Evolutionary conservation across 1,140 invertebrate species (phyloP).

Genomic region (Parasteatoda tepidariorum): DNA sequence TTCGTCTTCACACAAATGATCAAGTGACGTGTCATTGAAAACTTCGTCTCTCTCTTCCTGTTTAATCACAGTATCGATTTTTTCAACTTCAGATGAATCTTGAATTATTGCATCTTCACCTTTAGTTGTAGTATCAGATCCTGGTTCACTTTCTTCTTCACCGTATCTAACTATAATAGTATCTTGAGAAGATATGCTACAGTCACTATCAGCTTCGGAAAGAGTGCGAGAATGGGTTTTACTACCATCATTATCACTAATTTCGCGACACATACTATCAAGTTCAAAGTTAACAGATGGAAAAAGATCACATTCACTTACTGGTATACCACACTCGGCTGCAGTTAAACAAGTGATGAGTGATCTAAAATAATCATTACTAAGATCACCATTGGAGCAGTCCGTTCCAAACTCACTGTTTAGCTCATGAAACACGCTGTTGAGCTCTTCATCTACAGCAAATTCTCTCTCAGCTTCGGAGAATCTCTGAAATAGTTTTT

Average conservation of each 20-base stretch:
- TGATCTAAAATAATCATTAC: slow-evolving; percentile 37
- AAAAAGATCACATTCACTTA: slow-evolving; percentile 30
- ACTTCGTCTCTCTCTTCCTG: slow-evolving; percentile 32
- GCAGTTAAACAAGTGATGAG: slow-evolving; percentile 33
- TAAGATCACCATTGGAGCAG: slow-evolving; percentile 7
- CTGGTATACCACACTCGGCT: slow-evolving; percentile 10
- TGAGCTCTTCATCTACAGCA: slow-evolving; percentile 53
- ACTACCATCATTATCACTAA: slow-evolving; percentile 5
- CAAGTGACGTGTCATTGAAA: background rate
- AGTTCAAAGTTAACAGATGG: slow-evolving; percentile 1
- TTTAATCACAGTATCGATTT: background rate
- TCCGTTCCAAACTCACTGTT: slow-evolving; percentile 39
- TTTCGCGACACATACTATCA: background rate
- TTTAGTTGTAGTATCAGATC: background rate
- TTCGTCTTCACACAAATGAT: background rate
- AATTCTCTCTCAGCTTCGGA: slow-evolving; percentile 50
- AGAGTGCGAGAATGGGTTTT: slow-evolving; percentile 37
- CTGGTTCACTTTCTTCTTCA: slow-evolving; percentile 31
- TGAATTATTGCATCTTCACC: background rate
- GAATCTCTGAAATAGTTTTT: slow-evolving; percentile 52
- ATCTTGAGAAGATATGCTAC: slow-evolving; percentile 54
- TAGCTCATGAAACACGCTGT: slow-evolving; percentile 48
- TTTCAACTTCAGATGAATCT: background rate
- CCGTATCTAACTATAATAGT: slow-evolving; percentile 44
- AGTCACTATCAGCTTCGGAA: slow-evolving; percentile 54